Conservation (phyloP, 1,140 invertebrate genomes). For the Aphelenchoides fujianensis region DNA sequence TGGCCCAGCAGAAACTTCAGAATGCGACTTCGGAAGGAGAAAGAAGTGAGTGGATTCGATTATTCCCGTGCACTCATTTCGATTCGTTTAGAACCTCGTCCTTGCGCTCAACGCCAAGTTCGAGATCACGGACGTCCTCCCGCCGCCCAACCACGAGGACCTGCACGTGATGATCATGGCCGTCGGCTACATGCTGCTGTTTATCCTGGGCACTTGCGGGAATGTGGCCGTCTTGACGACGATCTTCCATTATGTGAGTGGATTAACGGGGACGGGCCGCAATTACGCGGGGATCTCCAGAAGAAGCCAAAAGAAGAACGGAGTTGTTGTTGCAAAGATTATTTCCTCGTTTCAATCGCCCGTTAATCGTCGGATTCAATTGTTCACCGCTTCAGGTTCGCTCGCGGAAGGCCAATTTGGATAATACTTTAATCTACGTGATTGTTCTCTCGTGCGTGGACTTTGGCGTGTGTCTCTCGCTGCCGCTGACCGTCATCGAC, state of each 20-base stretch:
- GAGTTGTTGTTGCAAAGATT: constrained; percentile 2
- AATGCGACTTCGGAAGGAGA: constrained; percentile 26
- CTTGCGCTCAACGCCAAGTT: constrained; percentile 36
- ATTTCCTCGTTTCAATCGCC: background rate
- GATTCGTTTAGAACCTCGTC: constrained; percentile 39
- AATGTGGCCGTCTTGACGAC: constrained; percentile 61
- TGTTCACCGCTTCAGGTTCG: constrained; percentile 47
- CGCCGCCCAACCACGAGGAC: constrained; percentile 53
- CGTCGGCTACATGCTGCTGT: constrained; percentile 56
- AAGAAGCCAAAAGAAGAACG: no score
- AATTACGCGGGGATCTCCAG: background rate
- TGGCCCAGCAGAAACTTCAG: constrained; percentile 15
- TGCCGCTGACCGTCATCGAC: constrained; percentile 61
- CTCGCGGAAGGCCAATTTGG: constrained; percentile 46
- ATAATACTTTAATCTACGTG: constrained; percentile 60
- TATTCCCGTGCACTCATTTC: constrained; percentile 10
- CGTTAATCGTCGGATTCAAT: background rate
- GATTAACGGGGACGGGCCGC: background rate
- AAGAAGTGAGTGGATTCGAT: constrained; percentile 10
- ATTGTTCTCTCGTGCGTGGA: constrained; percentile 60
- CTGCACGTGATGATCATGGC: constrained; percentile 51
- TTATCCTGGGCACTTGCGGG: constrained; percentile 59
- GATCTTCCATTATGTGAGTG: constrained; percentile 55
- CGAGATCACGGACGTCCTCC: constrained; percentile 59
- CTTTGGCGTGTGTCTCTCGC: constrained; percentile 60